Conservation (phyloP, 2,113 vertebrate species). For the Hemiprocne comata region DNA sequence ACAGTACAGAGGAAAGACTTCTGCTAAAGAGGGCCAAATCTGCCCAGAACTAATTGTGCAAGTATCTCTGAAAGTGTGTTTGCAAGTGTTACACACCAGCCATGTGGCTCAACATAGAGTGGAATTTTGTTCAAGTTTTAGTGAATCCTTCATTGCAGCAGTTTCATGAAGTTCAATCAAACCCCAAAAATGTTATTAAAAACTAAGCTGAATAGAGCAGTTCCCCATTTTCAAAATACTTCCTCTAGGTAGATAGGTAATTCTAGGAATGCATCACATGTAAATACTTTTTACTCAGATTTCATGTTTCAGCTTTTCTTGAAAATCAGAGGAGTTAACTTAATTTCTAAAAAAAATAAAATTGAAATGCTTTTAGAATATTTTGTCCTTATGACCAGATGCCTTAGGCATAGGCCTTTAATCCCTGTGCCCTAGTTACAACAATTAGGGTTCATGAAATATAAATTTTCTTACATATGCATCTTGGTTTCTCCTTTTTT, state of each 20-base stretch:
- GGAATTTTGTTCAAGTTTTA: not conserved
- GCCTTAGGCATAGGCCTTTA: conserved; percentile 16
- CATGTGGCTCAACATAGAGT: not conserved
- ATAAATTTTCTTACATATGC: conserved; percentile 29
- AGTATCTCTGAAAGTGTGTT: not conserved
- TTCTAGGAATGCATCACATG: not conserved
- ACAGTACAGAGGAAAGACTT: not conserved
- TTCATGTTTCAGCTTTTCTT: not conserved
- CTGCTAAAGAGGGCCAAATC: not conserved
- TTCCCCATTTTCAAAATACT: not conserved
- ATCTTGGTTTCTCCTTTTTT: conserved; percentile 26
- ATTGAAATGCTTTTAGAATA: not conserved
- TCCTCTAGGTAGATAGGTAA: not conserved
- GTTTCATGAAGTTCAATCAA: not conserved
- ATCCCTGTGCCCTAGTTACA: conserved; percentile 45
- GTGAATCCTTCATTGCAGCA: not conserved
- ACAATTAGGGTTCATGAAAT: conserved; percentile 64
- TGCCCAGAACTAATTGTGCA: not conserved
- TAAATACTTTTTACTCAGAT: not conserved
- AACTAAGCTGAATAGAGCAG: not conserved
- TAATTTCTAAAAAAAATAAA: not conserved
- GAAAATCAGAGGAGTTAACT: not conserved
- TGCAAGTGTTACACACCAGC: not conserved
- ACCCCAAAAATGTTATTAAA: not conserved
- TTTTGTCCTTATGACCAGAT: conserved; percentile 10